Percentiles rank a stretch among this genome's conserved stretches.
Conservation (phyloP, 2,888 invertebrate genomes). For the Philereme vetulata region DNA sequence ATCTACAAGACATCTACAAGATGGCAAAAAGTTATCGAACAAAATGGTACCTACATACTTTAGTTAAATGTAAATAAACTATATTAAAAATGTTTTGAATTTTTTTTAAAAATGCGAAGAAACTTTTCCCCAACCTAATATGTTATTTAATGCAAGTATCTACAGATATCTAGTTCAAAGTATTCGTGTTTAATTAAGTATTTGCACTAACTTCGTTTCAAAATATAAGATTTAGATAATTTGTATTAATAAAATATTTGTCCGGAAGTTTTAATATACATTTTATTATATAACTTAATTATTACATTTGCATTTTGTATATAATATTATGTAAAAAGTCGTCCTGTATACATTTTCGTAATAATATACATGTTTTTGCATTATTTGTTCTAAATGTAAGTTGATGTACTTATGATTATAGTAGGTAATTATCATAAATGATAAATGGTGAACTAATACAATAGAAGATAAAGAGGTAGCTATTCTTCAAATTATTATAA, state of each 20-base stretch:
- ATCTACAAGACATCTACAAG: too few species aligned
- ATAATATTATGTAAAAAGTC: conserved; percentile 43
- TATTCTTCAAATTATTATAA: conserved; percentile 60
- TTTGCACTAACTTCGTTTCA: conserved; percentile 6
- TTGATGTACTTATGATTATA: conserved; percentile 51
- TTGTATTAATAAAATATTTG: conserved; percentile 11
- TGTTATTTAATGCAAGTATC: too few species aligned
- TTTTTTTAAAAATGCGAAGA: too few species aligned
- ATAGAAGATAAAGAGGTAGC: conserved; percentile 58
- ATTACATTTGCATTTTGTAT: conserved; percentile 34
- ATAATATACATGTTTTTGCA: conserved; percentile 59
- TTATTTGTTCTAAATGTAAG: conserved; percentile 49
- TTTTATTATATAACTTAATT: conserved; percentile 12
- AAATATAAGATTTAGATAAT: background rate
- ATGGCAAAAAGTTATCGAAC: too few species aligned
- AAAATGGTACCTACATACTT: too few species aligned
- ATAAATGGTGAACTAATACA: conserved; percentile 43
- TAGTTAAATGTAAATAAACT: too few species aligned
- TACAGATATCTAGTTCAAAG: background rate
- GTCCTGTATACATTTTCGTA: conserved; percentile 65
- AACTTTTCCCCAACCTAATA: too few species aligned
- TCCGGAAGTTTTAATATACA: conserved; percentile 23
- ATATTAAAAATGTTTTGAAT: too few species aligned
- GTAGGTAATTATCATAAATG: conserved; percentile 40
- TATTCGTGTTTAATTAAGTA: background rate